phyloP scores from a whole-genome alignment of 2,797 vertebrate species.

The Oophaga sylvatica region DNA sequence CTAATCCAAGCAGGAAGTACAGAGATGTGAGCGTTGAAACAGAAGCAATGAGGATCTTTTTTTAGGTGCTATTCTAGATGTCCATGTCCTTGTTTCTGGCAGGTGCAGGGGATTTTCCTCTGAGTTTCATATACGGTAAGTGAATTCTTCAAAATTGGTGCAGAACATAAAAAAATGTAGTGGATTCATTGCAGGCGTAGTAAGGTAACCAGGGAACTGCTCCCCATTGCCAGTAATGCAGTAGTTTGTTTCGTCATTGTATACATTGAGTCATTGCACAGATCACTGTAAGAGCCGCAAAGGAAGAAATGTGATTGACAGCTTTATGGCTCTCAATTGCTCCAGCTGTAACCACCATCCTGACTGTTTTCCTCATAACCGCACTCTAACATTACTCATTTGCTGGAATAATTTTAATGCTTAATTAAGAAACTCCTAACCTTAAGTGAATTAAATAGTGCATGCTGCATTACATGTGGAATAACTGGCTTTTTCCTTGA shows the following conservation, averaged over 20 bases:
- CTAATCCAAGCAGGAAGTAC: too few species aligned
- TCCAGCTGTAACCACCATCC: constrained; percentile 39
- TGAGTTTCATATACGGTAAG: background rate
- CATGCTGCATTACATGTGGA: constrained; percentile 4
- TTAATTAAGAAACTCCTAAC: constrained; percentile 22
- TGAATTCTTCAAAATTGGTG: background rate
- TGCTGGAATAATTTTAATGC: constrained; percentile 24
- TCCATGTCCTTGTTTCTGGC: background rate
- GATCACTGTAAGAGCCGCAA: constrained; percentile 14
- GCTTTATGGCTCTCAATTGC: constrained; percentile 40
- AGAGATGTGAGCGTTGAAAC: too few species aligned
- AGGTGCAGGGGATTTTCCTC: background rate
- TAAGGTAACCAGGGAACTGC: background rate
- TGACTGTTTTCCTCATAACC: constrained; percentile 47
- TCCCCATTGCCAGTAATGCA: constrained; percentile 14
- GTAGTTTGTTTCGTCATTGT: constrained; percentile 43
- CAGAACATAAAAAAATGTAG: background rate
- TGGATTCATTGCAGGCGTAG: background rate
- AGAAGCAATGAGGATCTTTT: background rate
- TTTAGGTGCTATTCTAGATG: background rate
- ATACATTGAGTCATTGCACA: constrained; percentile 30
- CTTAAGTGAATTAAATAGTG: constrained; percentile 12
- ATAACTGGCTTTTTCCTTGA: background rate
- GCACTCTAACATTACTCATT: constrained; percentile 46
- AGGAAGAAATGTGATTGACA: constrained; percentile 38